Conservation (phyloP, 2,888 invertebrate species). For the Pediacus dermestoides region DNA sequence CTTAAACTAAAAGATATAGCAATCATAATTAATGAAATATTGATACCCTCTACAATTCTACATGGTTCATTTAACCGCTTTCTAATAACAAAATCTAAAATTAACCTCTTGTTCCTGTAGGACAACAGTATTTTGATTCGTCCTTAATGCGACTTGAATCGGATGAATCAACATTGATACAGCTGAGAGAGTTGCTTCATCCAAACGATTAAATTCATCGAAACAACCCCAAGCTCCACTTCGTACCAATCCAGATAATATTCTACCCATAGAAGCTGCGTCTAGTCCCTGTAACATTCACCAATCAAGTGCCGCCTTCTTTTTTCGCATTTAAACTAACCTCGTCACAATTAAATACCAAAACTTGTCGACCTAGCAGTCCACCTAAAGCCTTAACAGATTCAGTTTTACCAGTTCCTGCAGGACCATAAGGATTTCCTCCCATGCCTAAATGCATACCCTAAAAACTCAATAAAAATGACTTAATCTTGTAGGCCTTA, state of each 20-base stretch:
- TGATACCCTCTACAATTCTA: no score
- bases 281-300: constrained; percentile 74
- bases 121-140: constrained; percentile 52
- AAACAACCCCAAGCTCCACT: constrained; percentile 99
- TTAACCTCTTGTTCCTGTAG: constrained; percentile 55
- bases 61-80: no score
- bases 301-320: no score
- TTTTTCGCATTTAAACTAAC: constrained; percentile 52
- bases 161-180: constrained; percentile 93
- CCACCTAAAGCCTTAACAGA: constrained; percentile 93
- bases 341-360: constrained; percentile 98
- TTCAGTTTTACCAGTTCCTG: constrained; percentile 98
- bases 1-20: no score
- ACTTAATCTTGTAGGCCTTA: neutral
- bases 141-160: constrained; percentile 77
- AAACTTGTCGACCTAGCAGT: constrained; percentile 86
- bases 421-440: constrained; percentile 98
- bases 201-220: constrained; percentile 97
- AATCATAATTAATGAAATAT: no score
- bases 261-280: constrained; percentile 88
- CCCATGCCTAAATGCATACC: constrained; percentile 94
- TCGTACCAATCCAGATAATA: constrained; percentile 88
- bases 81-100: neutral
- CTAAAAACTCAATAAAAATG: constrained; percentile 45
- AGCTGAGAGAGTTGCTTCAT: constrained; percentile 90